Evolutionary conservation across 1,140 invertebrate genomes (phyloP).

Genomic region (Lycorma delicatula): DNA sequence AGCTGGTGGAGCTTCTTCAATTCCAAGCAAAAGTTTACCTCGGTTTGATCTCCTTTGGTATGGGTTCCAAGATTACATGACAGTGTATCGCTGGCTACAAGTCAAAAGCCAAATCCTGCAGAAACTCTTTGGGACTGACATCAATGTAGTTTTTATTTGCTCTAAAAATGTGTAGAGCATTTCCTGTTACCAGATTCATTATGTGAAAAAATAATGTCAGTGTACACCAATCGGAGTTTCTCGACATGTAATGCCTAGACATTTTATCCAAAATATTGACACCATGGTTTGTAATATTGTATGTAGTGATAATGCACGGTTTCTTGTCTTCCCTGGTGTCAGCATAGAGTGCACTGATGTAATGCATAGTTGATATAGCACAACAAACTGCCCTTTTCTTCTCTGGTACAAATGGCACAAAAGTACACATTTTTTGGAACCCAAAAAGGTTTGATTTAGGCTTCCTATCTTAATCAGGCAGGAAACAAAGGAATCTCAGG

Average conservation of each 20-base stretch:
- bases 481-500: not conserved
- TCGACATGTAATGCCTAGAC: not conserved
- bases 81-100: not conserved
- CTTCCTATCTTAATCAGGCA: not conserved
- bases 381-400: slow-evolving; percentile 4
- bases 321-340: not conserved
- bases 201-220: not conserved
- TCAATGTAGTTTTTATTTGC: not conserved
- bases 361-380: not conserved
- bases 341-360: not conserved
- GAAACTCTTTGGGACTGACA: not conserved
- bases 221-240: not conserved
- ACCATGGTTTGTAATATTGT: not conserved
- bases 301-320: not conserved
- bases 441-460: not conserved
- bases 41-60: not conserved
- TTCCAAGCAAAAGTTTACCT: not conserved
- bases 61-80: not conserved
- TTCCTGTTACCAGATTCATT: not conserved
- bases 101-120: not conserved
- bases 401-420: slow-evolving; percentile 1
- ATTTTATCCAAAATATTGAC: not conserved
- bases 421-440: not conserved
- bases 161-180: not conserved
- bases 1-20: not conserved